A percentile compares a stretch with the other conserved stretches of the same genome.
These are phyloP conservation scores for Arizona elegans DNA, from an alignment of 2,113 vertebrate genomes.

Conservation along the genomic window DNA sequence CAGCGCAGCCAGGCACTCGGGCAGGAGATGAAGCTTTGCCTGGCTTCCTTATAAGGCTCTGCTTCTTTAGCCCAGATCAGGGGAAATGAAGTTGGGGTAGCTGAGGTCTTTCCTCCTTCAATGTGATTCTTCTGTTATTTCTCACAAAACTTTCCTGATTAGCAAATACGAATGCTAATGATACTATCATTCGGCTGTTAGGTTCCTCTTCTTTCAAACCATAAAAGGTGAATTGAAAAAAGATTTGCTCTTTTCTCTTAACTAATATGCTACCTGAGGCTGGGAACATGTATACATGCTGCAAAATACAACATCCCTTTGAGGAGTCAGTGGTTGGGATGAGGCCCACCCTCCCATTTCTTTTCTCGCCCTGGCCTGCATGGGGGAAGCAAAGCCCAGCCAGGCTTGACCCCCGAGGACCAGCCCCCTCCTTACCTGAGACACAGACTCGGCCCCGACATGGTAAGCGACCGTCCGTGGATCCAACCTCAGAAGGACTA, in stretches of 20 bases:
- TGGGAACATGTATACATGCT: neutral
- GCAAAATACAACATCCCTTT: neutral
- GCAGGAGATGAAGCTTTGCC: neutral
- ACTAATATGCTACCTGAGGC: neutral
- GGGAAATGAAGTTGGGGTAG: neutral
- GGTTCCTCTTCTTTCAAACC: neutral
- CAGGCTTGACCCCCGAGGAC: neutral
- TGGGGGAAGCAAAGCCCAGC: neutral
- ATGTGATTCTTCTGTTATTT: neutral
- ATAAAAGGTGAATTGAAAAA: neutral
- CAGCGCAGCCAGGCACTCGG: neutral
- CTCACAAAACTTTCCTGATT: neutral
- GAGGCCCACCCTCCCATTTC: neutral
- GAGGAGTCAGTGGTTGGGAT: neutral
- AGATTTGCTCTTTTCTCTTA: neutral
- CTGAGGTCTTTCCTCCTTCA: neutral
- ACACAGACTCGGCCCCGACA: constrained; percentile 87
- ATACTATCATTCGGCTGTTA: neutral
- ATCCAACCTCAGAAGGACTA: constrained; percentile 84
- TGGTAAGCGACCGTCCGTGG: constrained; percentile 74
- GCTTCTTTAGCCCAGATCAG: neutral
- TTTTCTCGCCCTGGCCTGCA: neutral
- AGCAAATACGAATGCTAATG: neutral
- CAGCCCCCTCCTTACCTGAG: constrained; percentile 74
- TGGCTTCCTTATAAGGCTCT: neutral